These are phyloP conservation scores for Intellagama lesueurii DNA, from an alignment of 2,797 vertebrate genomes.

Conservation along the genomic window DNA sequence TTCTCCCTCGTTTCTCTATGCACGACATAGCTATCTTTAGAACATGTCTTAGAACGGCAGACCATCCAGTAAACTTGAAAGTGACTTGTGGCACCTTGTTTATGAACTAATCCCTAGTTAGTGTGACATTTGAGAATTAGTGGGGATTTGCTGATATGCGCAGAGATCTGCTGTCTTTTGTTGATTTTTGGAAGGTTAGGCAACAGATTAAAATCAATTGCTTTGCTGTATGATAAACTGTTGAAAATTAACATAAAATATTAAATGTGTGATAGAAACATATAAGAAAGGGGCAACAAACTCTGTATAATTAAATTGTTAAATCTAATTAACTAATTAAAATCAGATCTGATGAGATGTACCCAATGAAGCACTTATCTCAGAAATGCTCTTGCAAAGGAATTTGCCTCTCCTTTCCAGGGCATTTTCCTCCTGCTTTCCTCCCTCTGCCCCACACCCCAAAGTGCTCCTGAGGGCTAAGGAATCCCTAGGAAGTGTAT, in stretches of 20 bases:
- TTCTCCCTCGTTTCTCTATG: neutral
- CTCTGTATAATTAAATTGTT: too few species aligned
- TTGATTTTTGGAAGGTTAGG: neutral
- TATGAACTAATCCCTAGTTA: constrained; percentile 3
- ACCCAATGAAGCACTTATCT: neutral
- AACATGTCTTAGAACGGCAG: neutral
- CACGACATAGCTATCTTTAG: neutral
- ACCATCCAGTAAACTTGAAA: neutral
- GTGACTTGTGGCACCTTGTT: neutral
- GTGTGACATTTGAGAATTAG: neutral
- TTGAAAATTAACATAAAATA: too few species aligned
- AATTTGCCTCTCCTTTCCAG: too few species aligned
- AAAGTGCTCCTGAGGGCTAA: neutral
- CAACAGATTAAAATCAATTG: neutral
- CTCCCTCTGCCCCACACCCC: neutral
- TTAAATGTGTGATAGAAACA: too few species aligned
- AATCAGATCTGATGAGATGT: neutral
- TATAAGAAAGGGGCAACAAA: too few species aligned
- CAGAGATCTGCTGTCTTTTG: neutral
- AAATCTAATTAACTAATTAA: too few species aligned
- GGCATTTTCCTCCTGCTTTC: neutral
- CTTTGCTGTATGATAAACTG: too few species aligned
- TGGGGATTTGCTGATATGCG: neutral
- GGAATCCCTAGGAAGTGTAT: neutral
- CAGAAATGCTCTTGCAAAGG: neutral